Percentiles rank a stretch among this genome's conserved stretches.
These are phyloP conservation scores for Gallinago stenura DNA, from an alignment of 2,797 vertebrate species.

Conservation along the genomic window DNA sequence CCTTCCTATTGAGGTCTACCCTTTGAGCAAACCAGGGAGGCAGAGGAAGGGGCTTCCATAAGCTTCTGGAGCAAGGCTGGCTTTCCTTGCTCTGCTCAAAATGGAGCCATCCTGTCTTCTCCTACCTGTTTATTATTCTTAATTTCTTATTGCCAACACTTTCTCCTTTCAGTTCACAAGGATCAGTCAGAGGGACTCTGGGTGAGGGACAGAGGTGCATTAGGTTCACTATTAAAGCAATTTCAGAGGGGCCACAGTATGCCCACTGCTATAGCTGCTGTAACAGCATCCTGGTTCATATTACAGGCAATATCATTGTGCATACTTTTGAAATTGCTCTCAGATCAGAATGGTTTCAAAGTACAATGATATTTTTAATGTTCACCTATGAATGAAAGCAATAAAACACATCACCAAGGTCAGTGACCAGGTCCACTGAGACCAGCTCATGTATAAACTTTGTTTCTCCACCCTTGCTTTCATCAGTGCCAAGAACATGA, in stretches of 20 bases:
- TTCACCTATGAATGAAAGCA: neutral
- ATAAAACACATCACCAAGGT: neutral
- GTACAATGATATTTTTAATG: neutral
- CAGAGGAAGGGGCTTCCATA: rapidly evolving
- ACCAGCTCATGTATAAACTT: neutral
- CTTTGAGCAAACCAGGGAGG: rapidly evolving
- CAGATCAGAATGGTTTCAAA: neutral
- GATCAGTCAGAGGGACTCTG: neutral
- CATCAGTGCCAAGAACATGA: neutral
- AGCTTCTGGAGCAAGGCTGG: neutral
- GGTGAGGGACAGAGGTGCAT: neutral
- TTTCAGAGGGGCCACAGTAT: neutral
- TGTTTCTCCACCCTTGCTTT: neutral
- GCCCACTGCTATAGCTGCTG: neutral
- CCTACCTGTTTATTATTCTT: neutral
- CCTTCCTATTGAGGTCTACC: neutral
- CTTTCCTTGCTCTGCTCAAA: neutral
- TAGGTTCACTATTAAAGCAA: neutral
- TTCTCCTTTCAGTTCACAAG: neutral
- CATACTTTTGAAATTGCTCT: neutral
- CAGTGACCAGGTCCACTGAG: neutral
- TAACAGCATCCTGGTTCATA: neutral
- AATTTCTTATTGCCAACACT: neutral
- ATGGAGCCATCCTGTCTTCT: neutral
- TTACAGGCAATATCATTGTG: neutral